Evolutionary conservation across 1,140 invertebrate genomes (phyloP).

Genomic region (Drosophila saltans): DNA sequence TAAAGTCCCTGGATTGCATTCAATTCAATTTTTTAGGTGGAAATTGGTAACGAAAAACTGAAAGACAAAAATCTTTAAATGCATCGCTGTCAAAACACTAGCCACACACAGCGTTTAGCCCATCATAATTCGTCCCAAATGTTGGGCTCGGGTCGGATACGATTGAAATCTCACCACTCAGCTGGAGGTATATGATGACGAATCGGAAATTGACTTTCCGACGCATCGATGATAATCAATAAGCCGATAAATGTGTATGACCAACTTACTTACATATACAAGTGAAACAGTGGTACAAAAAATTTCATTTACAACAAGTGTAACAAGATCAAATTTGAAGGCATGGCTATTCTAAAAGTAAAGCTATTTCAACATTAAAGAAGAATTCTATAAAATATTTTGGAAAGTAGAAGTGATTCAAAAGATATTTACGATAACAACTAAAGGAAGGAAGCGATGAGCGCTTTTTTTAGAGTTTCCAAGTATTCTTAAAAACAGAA

Average conservation of each 20-base stretch:
- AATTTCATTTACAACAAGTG: background rate
- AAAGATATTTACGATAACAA: no score
- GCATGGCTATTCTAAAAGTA: no score
- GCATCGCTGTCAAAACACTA: slow-evolving; percentile 45
- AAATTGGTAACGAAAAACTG: slow-evolving; percentile 18
- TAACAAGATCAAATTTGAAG: no score
- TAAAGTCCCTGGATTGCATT: background rate
- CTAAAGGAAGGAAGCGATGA: no score
- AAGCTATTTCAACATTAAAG: no score
- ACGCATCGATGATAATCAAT: slow-evolving; percentile 70
- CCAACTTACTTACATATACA: slow-evolving; percentile 36
- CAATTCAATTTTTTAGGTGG: slow-evolving; percentile 37
- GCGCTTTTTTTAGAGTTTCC: no score
- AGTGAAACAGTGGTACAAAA: slow-evolving; percentile 30
- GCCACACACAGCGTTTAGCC: slow-evolving; percentile 44
- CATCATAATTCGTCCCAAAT: slow-evolving; percentile 45
- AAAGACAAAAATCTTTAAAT: background rate
- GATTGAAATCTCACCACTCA: slow-evolving; percentile 56
- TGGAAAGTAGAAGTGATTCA: no score
- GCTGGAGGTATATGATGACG: slow-evolving; percentile 65
- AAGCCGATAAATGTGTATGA: slow-evolving; percentile 69
- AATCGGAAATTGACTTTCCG: slow-evolving; percentile 71
- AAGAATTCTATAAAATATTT: no score
- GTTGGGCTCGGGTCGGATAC: background rate
- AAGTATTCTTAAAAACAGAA: no score